A percentile compares a stretch with the other conserved stretches of the same genome.
Evolutionary conservation across 2,113 vertebrate species (phyloP).

Genomic region (Rhodinocichla rosea): DNA sequence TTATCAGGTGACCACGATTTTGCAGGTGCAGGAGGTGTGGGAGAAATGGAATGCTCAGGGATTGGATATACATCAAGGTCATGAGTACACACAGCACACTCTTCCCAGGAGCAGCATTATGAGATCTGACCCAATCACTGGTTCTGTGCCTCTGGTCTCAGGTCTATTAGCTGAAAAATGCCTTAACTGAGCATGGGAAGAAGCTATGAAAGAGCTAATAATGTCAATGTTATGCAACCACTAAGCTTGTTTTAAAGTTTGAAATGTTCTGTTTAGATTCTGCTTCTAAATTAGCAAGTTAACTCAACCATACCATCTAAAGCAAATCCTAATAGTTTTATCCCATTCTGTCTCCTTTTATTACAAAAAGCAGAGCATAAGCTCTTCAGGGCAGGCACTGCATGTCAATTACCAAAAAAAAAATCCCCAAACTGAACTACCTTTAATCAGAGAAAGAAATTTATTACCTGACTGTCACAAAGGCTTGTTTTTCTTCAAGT

Average conservation of each 20-base stretch:
- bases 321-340: not conserved
- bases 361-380: not conserved
- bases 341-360: not conserved
- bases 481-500: not conserved
- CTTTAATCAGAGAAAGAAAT: not conserved
- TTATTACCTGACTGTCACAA: not conserved
- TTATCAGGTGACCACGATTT: not conserved
- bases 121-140: not conserved
- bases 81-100: not conserved
- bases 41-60: not conserved
- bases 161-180: not conserved
- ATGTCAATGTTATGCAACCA: conserved; percentile 5
- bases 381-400: not conserved
- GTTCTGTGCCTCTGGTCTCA: not conserved
- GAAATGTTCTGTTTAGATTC: not conserved
- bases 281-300: not conserved
- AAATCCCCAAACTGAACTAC: not conserved
- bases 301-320: not conserved
- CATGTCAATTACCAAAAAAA: not conserved
- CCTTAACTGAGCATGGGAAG: not conserved
- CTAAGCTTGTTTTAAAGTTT: conserved; percentile 28
- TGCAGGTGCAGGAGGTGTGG: conserved; percentile 9
- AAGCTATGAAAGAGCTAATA: not conserved
- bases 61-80: not conserved
- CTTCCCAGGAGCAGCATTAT: not conserved